These are phyloP conservation scores for Alethe diademata DNA, from an alignment of 2,113 vertebrate genomes.

Conservation along the genomic window DNA sequence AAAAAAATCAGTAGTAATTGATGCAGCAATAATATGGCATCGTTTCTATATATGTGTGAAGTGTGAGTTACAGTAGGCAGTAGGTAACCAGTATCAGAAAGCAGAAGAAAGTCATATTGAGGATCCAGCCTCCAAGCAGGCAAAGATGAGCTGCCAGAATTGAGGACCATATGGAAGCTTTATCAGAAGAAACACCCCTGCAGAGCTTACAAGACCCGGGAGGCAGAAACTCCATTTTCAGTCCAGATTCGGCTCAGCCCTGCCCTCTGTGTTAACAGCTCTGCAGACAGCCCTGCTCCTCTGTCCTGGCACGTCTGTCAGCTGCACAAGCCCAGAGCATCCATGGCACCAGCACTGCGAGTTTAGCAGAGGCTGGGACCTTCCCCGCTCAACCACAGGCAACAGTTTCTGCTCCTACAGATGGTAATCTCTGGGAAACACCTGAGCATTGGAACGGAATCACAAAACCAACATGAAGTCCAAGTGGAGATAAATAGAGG, in stretches of 20 bases:
- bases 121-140: constrained; percentile 40
- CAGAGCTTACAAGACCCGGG: constrained; percentile 53
- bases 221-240: constrained; percentile 57
- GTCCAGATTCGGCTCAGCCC: constrained; percentile 35
- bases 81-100: constrained; percentile 45
- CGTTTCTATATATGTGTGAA: neutral
- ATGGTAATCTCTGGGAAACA: neutral
- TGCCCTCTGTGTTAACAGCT: neutral
- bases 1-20: constrained; percentile 3
- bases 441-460: neutral
- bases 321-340: neutral
- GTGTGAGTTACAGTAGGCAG: neutral
- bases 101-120: constrained; percentile 53
- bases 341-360: neutral
- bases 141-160: constrained; percentile 50
- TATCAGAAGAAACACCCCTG: constrained; percentile 60
- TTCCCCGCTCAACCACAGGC: neutral
- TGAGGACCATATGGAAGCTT: constrained; percentile 63
- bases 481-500: neutral
- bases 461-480: neutral
- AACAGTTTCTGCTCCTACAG: neutral
- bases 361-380: neutral
- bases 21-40: neutral
- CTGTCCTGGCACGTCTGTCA: neutral
- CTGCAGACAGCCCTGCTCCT: constrained; percentile 13